Evolutionary conservation across 2,888 invertebrate species (phyloP).

Genomic region (Fissipunctia ypsillon): DNA sequence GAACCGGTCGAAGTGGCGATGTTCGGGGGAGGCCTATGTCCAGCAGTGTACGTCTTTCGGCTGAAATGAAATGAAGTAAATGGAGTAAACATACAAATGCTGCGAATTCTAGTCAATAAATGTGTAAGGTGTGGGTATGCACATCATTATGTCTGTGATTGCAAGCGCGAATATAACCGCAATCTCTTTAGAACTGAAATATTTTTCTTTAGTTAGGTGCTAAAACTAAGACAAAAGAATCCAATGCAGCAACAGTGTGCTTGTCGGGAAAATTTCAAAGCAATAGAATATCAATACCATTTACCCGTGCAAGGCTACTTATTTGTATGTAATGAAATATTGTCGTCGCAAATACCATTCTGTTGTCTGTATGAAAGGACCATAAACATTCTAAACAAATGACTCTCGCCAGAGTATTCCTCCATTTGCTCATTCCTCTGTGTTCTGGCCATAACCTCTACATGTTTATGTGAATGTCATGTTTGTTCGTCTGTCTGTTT

Average conservation of each 20-base stretch:
- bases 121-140: background rate
- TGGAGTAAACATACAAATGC: background rate
- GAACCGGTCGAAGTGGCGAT: no score
- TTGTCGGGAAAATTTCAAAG: background rate
- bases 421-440: constrained; percentile 40
- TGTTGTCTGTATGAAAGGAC: background rate
- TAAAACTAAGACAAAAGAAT: background rate
- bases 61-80: no score
- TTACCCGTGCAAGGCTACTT: no score
- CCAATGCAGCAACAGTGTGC: no score
- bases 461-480: constrained; percentile 54
- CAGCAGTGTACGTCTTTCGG: no score
- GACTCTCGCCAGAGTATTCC: background rate
- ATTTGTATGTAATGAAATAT: background rate
- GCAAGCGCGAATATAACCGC: background rate
- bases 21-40: no score
- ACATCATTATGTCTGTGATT: background rate
- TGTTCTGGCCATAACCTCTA: constrained; percentile 38
- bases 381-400: constrained; percentile 9
- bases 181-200: background rate
- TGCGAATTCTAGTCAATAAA: background rate
- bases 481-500: constrained; percentile 46
- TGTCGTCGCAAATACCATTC: background rate
- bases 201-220: background rate
- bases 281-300: background rate